A percentile compares a stretch with the other conserved stretches of the same genome.
These are phyloP conservation scores for Saimiri boliviensis DNA, from an alignment of 2,113 vertebrate genomes.

Conservation along the genomic window DNA sequence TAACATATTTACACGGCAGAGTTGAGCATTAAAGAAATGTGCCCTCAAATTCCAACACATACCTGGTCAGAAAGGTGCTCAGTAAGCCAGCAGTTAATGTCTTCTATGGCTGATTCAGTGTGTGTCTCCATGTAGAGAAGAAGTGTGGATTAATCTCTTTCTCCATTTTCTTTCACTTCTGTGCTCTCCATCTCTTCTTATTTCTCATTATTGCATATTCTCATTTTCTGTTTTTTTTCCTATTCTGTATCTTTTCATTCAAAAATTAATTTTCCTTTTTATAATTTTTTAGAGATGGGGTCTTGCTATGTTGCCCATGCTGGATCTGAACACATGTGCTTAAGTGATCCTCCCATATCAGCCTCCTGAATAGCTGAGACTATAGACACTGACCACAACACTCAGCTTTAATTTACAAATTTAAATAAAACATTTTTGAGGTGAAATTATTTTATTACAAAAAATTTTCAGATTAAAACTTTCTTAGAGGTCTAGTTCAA, in stretches of 20 bases:
- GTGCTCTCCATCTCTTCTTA: neutral
- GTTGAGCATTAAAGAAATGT: neutral
- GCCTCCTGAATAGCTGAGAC: neutral
- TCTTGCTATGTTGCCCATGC: neutral
- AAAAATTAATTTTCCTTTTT: neutral
- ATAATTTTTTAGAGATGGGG: neutral
- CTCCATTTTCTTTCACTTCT: neutral
- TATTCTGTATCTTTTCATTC: neutral
- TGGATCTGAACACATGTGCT: neutral
- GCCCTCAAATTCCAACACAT: rapidly evolving
- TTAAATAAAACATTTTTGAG: neutral
- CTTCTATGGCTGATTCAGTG: rapidly evolving
- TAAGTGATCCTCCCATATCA: neutral
- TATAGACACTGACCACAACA: neutral
- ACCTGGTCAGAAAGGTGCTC: neutral
- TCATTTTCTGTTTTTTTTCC: neutral
- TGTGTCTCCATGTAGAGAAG: neutral
- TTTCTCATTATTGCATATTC: neutral
- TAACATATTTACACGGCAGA: neutral
- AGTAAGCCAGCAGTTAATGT: neutral
- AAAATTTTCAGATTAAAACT: neutral
- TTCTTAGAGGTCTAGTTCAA: neutral
- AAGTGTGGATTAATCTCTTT: rapidly evolving
- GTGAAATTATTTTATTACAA: neutral
- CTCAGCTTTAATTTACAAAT: neutral